phyloP scores from a whole-genome alignment of 2,113 vertebrate genomes.

The Jacana jacana region DNA sequence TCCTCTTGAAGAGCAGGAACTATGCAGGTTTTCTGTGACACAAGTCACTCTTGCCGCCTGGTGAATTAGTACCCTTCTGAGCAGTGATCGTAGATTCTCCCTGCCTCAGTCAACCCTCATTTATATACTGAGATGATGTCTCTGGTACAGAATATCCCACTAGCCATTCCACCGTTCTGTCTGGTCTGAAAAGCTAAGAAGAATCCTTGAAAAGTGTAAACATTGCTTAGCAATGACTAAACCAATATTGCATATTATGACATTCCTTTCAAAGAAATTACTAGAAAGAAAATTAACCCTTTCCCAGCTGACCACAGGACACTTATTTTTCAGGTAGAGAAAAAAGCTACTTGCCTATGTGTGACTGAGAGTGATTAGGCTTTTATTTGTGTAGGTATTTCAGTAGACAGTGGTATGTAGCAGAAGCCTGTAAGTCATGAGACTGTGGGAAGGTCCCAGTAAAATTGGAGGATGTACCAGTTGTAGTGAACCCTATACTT shows the following conservation, averaged over 20 bases:
- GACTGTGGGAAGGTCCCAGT: not conserved
- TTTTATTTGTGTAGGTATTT: not conserved
- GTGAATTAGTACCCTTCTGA: not conserved
- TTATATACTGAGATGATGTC: not conserved
- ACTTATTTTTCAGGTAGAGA: not conserved
- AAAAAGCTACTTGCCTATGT: not conserved
- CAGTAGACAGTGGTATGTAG: not conserved
- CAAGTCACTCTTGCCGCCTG: not conserved
- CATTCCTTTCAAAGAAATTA: not conserved
- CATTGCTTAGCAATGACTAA: not conserved
- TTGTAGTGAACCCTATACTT: not conserved
- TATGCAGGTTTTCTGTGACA: not conserved
- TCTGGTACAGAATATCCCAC: not conserved
- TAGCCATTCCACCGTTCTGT: not conserved
- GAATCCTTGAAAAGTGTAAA: not conserved
- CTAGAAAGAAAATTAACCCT: not conserved
- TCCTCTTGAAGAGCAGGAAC: not conserved
- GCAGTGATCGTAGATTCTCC: not conserved
- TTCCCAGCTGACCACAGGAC: not conserved
- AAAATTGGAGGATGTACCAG: not conserved
- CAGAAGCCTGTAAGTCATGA: not conserved
- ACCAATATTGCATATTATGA: not conserved
- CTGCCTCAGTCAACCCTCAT: not conserved
- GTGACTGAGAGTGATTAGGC: not conserved
- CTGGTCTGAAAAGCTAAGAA: not conserved